phyloP scores from a whole-genome alignment of 2,797 vertebrate genomes.

The Fistularia tabacaria region DNA sequence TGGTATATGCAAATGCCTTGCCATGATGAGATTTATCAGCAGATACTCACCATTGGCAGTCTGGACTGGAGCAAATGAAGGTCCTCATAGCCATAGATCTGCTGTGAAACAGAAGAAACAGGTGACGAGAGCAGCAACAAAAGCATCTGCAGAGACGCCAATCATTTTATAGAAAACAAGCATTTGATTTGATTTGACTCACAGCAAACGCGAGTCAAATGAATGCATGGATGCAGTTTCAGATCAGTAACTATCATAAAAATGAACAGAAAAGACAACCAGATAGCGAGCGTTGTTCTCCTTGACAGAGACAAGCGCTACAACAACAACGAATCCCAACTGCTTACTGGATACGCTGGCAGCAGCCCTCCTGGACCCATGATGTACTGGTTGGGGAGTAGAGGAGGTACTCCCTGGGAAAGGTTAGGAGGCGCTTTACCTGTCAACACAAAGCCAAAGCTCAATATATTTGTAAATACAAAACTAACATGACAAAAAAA shows the following conservation, averaged over 20 bases:
- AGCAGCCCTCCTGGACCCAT: conserved; percentile 95
- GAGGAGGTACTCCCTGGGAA: conserved; percentile 89
- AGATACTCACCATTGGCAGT: conserved; percentile 85
- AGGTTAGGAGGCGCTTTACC: conserved; percentile 94
- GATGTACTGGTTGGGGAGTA: conserved; percentile 96
- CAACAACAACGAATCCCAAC: conserved; percentile 3
- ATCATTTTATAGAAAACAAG: background rate
- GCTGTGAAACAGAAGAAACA: conserved; percentile 59
- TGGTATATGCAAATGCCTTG: no score
- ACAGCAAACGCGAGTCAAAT: no score
- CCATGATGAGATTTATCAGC: background rate
- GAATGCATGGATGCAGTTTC: no score
- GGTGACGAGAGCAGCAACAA: background rate
- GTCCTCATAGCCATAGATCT: conserved; percentile 97
- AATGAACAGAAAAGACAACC: no score
- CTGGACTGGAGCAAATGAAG: conserved; percentile 94
- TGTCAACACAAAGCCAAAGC: conserved; percentile 55
- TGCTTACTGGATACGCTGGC: conserved; percentile 93
- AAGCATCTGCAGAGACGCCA: background rate
- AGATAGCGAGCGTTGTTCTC: no score
- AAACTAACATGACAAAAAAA: background rate
- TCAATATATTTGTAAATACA: background rate
- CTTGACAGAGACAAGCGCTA: no score
- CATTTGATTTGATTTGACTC: no score
- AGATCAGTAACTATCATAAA: no score